Percentiles rank a stretch among this genome's conserved stretches.
phyloP scores from a whole-genome alignment of 2,113 vertebrate genomes.

The Pan troglodytes region NHGRI_mPanTro3-v2.1_pri NC_086015.1:183428501-183429000 shows the following conservation, averaged over 20 bases:
- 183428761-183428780: not conserved
- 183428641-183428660: not conserved
- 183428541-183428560: not conserved
- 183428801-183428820: not conserved
- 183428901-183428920: not conserved
- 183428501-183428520: not conserved
- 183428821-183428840: not conserved
- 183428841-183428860: not conserved
- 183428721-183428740: not conserved
- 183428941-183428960: conserved; percentile 6
- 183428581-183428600: not conserved
- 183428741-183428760: not conserved
- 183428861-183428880: not conserved
- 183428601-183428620: not conserved
- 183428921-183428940: not conserved
- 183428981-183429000: not conserved
- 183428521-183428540: not conserved
- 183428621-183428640: not conserved
- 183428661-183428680: not conserved
- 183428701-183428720: not conserved
- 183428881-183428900: not conserved
- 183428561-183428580: not conserved
- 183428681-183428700: not conserved
- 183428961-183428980: not conserved
- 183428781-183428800: not conserved